Evolutionary conservation across 2,888 invertebrate genomes (phyloP).

Genomic region (Drosophila anceps): DNA sequence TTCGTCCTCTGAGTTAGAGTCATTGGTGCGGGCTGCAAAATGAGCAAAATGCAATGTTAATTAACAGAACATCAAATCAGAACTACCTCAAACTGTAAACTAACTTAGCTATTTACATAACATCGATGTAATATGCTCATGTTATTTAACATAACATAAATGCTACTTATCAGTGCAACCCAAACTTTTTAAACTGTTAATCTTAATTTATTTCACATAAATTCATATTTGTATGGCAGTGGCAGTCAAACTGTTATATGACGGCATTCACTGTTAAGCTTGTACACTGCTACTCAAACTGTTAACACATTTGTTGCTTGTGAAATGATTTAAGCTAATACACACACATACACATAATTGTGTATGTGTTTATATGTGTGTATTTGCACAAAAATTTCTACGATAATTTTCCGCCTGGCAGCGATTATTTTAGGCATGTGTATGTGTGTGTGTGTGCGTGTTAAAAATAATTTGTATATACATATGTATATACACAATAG

Average conservation of each 20-base stretch:
- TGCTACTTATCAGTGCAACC: neutral
- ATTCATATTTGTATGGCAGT: neutral
- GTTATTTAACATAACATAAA: neutral
- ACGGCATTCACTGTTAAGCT: constrained; percentile 1
- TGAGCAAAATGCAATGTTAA: neutral
- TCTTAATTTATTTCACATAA: too few species aligned
- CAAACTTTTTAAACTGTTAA: too few species aligned
- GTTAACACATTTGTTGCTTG: constrained; percentile 5
- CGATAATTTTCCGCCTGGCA: constrained; percentile 31
- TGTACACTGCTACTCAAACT: constrained; percentile 7
- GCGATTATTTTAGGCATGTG: constrained; percentile 14
- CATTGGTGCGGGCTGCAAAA: constrained; percentile 85
- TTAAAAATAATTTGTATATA: too few species aligned
- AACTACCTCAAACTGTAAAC: neutral
- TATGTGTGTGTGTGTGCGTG: neutral
- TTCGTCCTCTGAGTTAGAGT: constrained; percentile 92
- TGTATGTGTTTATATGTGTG: neutral
- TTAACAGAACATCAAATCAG: neutral
- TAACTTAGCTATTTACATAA: too few species aligned
- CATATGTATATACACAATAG: neutral
- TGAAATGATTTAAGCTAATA: constrained; percentile 13
- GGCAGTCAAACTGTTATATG: neutral
- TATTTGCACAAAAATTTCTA: constrained; percentile 15
- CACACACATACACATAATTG: neutral
- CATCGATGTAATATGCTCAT: neutral